Percentiles rank a stretch among this genome's conserved stretches.
These are phyloP conservation scores for Kryptolebias marmoratus DNA, from an alignment of 2,113 vertebrate species.

Conservation along the genomic window DNA sequence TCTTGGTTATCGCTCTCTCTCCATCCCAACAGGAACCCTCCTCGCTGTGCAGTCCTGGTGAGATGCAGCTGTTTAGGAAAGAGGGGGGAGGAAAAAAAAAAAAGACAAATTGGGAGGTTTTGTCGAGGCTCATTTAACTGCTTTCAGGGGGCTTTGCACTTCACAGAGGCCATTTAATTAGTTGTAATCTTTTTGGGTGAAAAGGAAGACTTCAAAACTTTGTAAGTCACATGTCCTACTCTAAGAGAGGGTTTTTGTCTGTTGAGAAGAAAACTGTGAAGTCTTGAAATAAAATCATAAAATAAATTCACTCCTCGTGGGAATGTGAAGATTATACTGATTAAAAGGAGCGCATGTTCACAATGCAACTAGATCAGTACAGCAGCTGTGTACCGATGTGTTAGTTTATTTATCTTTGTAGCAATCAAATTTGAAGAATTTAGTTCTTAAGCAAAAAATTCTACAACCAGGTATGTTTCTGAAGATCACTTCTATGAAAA, in stretches of 20 bases:
- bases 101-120: conserved; percentile 49
- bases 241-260: background rate
- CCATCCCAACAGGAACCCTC: conserved; percentile 27
- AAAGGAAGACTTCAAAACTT: conserved; percentile 32
- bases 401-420: no score
- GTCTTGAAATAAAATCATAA: no score
- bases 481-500: no score
- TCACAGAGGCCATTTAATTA: conserved; percentile 47
- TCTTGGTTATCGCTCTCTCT: background rate
- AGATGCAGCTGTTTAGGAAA: conserved; percentile 59
- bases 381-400: no score
- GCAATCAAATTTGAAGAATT: no score
- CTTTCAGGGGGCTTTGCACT: conserved; percentile 43
- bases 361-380: no score
- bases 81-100: conserved; percentile 7
- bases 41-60: conserved; percentile 34
- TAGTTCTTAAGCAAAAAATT: no score
- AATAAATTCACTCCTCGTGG: no score
- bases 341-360: no score
- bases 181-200: conserved; percentile 10
- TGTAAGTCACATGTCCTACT: background rate
- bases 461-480: no score
- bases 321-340: no score
- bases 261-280: background rate
- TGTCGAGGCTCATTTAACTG: conserved; percentile 65